phyloP scores from a whole-genome alignment of 2,113 vertebrate genomes.

The Junco hyemalis region DNA sequence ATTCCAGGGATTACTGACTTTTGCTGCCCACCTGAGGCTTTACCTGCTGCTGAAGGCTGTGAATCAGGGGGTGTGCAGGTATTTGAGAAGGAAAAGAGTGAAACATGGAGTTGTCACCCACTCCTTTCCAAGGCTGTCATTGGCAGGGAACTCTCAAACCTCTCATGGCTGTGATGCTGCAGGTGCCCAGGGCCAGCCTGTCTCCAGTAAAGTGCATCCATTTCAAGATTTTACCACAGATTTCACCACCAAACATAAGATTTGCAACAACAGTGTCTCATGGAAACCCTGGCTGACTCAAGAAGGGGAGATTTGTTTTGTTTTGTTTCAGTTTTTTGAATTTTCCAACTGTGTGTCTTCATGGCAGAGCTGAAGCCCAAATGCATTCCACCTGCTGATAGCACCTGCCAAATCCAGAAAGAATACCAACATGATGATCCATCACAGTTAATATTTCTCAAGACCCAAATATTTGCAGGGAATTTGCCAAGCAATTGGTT shows the following conservation, averaged over 20 bases:
- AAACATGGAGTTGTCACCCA: background rate
- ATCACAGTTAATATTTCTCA: background rate
- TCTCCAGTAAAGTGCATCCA: background rate
- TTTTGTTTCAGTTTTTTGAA: background rate
- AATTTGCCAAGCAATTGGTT: background rate
- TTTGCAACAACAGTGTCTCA: background rate
- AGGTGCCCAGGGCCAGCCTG: background rate
- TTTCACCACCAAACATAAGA: background rate
- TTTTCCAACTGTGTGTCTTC: background rate
- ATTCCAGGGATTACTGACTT: background rate
- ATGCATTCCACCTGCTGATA: background rate
- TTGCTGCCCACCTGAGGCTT: background rate
- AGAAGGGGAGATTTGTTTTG: background rate
- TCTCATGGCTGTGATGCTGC: rapidly evolving
- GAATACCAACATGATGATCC: background rate
- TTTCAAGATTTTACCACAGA: background rate
- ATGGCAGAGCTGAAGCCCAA: background rate
- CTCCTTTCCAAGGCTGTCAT: background rate
- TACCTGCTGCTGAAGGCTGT: background rate
- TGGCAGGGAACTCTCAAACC: background rate
- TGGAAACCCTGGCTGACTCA: background rate
- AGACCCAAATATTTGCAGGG: background rate
- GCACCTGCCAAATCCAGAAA: background rate
- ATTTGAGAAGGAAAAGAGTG: background rate
- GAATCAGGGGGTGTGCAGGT: rapidly evolving